These are phyloP conservation scores for Steinernema khuongi DNA, from an alignment of 1,140 invertebrate species.

Conservation along the genomic window DNA sequence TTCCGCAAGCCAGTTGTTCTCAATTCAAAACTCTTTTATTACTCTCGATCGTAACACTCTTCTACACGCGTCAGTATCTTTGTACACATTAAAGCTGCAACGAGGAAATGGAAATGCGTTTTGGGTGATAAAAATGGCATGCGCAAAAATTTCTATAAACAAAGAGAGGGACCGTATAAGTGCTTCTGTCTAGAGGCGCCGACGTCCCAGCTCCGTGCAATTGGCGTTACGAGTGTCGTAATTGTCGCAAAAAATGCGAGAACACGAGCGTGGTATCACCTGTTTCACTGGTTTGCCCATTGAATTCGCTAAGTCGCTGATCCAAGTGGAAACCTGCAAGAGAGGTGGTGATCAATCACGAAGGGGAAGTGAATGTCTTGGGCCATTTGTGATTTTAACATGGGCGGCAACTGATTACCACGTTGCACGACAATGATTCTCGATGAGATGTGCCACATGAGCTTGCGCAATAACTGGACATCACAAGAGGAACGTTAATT, in stretches of 20 bases:
- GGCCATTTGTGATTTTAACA: no score
- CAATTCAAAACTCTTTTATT: neutral
- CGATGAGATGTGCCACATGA: no score
- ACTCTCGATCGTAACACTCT: neutral
- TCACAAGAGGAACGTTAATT: no score
- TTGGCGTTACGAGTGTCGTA: constrained; percentile 37
- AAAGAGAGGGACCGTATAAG: no score
- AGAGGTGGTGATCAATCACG: constrained; percentile 7
- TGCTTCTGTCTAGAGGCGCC: no score
- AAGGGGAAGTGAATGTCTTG: no score
- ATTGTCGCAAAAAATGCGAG: constrained; percentile 37
- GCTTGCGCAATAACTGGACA: no score
- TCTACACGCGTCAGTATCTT: constrained; percentile 17
- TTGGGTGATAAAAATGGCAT: no score
- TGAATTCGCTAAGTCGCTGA: constrained; percentile 31
- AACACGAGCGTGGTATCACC: constrained; percentile 39
- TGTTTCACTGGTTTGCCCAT: constrained; percentile 24
- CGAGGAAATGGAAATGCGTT: constrained; percentile 19
- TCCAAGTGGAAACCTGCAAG: constrained; percentile 43
- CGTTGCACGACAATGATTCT: no score
- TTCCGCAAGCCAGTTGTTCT: no score
- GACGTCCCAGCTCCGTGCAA: constrained; percentile 25
- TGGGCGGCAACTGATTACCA: neutral
- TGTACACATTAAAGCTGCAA: constrained; percentile 18
- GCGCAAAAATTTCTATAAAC: no score